A percentile compares a stretch with the other conserved stretches of the same genome.
Evolutionary conservation across 2,113 vertebrate species (phyloP).

Genomic region (Halcyon senegalensis): DNA sequence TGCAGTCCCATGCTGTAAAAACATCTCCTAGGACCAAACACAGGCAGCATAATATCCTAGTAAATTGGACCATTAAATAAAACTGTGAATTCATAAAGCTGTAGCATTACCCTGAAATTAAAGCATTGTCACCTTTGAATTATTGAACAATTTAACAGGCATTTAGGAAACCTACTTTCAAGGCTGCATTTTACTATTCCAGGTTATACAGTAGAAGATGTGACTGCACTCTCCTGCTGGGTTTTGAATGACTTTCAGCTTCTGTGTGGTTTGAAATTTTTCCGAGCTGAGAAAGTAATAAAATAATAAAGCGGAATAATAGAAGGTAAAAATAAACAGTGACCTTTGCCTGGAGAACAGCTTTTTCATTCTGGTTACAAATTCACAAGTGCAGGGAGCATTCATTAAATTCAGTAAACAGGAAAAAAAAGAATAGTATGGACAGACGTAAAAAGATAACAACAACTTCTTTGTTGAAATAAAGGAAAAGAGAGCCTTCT

Average conservation of each 20-base stretch:
- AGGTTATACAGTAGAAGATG: background rate
- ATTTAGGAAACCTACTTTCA: conserved; percentile 67
- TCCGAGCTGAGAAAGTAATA: conserved; percentile 49
- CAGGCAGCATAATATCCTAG: conserved; percentile 61
- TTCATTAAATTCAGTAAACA: conserved; percentile 38
- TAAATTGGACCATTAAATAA: conserved; percentile 78
- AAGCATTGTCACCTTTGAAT: conserved; percentile 75
- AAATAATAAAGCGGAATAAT: conserved; percentile 41
- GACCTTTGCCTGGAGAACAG: background rate
- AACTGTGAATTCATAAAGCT: conserved; percentile 72
- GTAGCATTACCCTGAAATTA: conserved; percentile 75
- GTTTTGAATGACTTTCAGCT: conserved; percentile 41
- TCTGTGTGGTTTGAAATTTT: conserved; percentile 20
- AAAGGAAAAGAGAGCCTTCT: background rate
- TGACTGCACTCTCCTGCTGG: background rate
- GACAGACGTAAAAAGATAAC: background rate
- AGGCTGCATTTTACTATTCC: conserved; percentile 45
- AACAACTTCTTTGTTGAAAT: background rate
- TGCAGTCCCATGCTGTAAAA: conserved; percentile 40
- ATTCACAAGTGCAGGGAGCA: background rate
- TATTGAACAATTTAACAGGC: conserved; percentile 69
- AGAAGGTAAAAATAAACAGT: background rate
- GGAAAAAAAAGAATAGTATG: background rate
- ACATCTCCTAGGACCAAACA: conserved; percentile 56
- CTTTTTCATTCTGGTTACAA: conserved; percentile 20